Evolutionary conservation across 35 echinoderm and acorn worm genomes (phyloP), one percentile per base, ranked within the genome.

Genomic region (Diadema setosum): DNA sequence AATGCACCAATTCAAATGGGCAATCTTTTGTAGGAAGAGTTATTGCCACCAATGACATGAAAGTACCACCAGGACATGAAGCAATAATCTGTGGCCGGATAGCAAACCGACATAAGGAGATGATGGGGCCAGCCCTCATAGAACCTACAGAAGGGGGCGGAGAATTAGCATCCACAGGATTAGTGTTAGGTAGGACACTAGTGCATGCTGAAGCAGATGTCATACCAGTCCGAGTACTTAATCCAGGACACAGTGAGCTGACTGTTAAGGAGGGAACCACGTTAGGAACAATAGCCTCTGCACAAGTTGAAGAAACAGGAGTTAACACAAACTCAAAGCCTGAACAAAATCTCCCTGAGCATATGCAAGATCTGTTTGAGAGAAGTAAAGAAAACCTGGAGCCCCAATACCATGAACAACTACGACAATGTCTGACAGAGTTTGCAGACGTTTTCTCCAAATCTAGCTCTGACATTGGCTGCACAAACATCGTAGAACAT

Each of bases 361-460:
- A 86, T 64, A 1, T 69, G 32, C 33, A 34, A 34, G 84, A 86
- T 41, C 21, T 86, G 56, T 86, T 5, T 24, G 17, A 86, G 18
- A 86, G 84, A 35, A 6, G 14, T 11, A 67, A 18, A 40, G 46
- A n/a, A 29, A n/a, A 52, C n/a, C n/a, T 52, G n/a, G 48, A 52
- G 48, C 48, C 48, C 9, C 48, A 85, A 48, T 30, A 85, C 32
- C 82, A 85, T 61, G 4, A 39, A 39, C 32, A 63, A 34, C 17
- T 85, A 16, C 5, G 7, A 29, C 31, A 58, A 20, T 60, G n/a
- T 5, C 26, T 85, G 31, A 0, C 37, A 14, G 82, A 87, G 14
- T 87, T 39, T 75, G 29, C 40, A 73, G 85, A 46, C 32, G 63
- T 87, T 26, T 87, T 87, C 41, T 74, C 61, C 12, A 75, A 39